Conservation (phyloP, 1,140 invertebrate genomes). For the Philopotamus ludificatus region DNA sequence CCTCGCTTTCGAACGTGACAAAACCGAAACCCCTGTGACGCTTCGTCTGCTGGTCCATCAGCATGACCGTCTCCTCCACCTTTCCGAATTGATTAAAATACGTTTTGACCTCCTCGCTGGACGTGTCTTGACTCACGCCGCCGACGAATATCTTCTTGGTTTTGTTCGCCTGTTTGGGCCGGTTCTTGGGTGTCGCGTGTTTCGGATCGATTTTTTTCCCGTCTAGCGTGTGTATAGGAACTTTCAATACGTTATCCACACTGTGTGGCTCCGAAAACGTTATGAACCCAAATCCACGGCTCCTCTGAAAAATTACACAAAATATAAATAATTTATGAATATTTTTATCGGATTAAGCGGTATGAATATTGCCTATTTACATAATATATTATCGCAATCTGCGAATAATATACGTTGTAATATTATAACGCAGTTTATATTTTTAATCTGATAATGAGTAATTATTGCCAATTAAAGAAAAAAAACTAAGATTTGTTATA, state of each 20-base stretch:
- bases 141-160: conserved; percentile 93
- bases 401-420: too few relatives aligned
- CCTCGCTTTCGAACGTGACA: conserved; percentile 89
- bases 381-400: neutral
- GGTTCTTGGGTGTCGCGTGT: conserved; percentile 87
- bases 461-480: too few relatives aligned
- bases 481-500: too few relatives aligned
- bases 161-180: conserved; percentile 80
- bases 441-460: too few relatives aligned
- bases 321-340: conserved; percentile 1
- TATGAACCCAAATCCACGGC: conserved; percentile 91
- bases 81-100: conserved; percentile 91
- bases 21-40: conserved; percentile 88
- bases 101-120: conserved; percentile 85
- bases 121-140: conserved; percentile 88
- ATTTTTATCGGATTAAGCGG: too few relatives aligned
- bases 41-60: conserved; percentile 93
- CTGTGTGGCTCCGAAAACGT: conserved; percentile 86
- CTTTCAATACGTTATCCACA: conserved; percentile 86
- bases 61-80: conserved; percentile 89
- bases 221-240: conserved; percentile 88
- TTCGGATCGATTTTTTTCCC: conserved; percentile 94
- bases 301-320: conserved; percentile 67
- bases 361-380: neutral
- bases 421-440: too few relatives aligned